Base-by-base conservation (phyloP, 2,888 invertebrate species). In the Troilus luridus region DNA sequence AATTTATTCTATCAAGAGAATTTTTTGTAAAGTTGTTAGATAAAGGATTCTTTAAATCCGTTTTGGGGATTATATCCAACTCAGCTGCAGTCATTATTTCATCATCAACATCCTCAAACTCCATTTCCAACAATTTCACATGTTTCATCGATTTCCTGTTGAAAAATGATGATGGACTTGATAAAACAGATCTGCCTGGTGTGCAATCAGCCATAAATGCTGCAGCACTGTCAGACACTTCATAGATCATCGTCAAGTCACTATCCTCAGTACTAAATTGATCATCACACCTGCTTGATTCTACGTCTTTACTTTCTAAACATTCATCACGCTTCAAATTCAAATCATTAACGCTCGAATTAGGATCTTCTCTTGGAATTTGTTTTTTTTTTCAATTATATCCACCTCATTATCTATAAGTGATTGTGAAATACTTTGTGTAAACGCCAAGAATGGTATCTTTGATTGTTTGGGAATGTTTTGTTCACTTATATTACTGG, bases 121-220 rank as follows among this genome's bases (percentile, higher is more conserved):
- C 90, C n/a, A 85, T 90, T 14, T 64, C 24, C 62, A 81, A 90
- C 10, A 81, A 62, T 24, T 58, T 90, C 1, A 90, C n/a, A 41
- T 88, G 90, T 64, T 90, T 90, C 54, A 90, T 24, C 19, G 59
- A n/a, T 58, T 60, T 62, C 3, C 90, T 54, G 58, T 88, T 64
- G 27, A 27, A 54, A 8, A 92, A 19, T 85, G 91, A 89, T 24
- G 92, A 91, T 27, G 93, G 93, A 56, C 92, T 92, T 14, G 92
- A 92, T 9, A 92, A 54, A 81, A 67, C 91, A 19, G 92, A 81
- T 59, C 58, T 90, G 1, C 88, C 85, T 19, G 19, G 77, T 14
- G 91, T 92, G 92, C 94, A 94, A 92, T 94, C 94, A 11, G 93
- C 94, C 10, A 94, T 91, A 19, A 94, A 93, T 11, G 94, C 94